Conservation (phyloP, 2,888 invertebrate genomes). For the Acronicta leporina region DNA sequence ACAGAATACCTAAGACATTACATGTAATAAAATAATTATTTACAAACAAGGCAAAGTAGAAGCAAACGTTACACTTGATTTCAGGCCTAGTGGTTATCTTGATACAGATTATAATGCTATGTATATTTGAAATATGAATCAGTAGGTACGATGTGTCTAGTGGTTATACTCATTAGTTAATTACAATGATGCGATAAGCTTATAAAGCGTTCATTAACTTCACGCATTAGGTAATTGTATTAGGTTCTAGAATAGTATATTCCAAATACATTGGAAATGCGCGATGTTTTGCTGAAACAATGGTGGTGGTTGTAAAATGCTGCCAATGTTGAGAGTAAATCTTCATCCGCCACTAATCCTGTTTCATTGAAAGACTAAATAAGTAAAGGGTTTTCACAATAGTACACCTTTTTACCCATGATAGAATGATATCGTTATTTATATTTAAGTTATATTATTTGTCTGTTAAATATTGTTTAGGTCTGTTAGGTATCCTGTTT, state of each 20-base stretch:
- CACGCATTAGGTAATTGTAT: conserved; percentile 9
- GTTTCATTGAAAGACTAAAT: no score
- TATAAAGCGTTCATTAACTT: neutral
- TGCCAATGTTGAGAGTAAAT: no score
- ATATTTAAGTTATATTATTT: no score
- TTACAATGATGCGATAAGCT: conserved; percentile 3
- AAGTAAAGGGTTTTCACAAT: no score
- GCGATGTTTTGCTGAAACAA: no score
- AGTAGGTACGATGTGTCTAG: neutral
- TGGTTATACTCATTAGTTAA: conserved; percentile 7
- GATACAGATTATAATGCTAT: neutral
- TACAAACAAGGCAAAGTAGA: conserved; percentile 2
- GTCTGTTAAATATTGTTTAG: no score
- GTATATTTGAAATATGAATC: conserved; percentile 1
- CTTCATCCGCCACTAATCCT: no score
- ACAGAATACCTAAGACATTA: conserved; percentile 30
- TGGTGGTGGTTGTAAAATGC: no score
- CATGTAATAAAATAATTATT: conserved; percentile 10
- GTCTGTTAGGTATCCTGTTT: no score
- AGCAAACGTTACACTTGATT: neutral
- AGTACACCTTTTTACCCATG: no score
- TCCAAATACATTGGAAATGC: neutral
- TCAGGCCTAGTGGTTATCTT: neutral
- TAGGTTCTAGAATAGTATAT: neutral
- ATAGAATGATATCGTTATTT: no score